These are phyloP conservation scores for Drosophila parthenogenetica DNA, from an alignment of 2,888 invertebrate species.

Conservation along the genomic window DNA sequence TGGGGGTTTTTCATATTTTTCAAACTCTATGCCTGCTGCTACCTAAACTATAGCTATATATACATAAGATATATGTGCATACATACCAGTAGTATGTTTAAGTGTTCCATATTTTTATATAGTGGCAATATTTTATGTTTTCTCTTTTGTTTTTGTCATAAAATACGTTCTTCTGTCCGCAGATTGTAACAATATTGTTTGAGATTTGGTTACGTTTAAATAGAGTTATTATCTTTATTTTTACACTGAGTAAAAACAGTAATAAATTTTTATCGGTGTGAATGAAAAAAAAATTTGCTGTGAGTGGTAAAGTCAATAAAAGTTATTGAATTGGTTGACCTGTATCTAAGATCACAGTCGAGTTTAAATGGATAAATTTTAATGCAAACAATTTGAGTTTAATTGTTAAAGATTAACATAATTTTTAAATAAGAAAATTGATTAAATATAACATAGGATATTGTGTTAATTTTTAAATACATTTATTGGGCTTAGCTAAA, in stretches of 20 bases:
- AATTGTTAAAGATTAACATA: no score
- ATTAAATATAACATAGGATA: no score
- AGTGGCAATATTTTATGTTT: slow-evolving; percentile 1
- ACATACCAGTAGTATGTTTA: slow-evolving; percentile 4
- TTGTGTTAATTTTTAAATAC: no score
- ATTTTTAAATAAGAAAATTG: no score
- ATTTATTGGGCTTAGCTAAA: no score
- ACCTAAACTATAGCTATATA: slow-evolving; percentile 16
- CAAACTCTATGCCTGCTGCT: slow-evolving; percentile 4
- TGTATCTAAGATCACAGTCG: no score
- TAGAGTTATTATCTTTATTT: not conserved
- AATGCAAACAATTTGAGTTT: no score
- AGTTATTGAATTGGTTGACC: no score
- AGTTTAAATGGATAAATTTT: no score
- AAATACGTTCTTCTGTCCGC: no score
- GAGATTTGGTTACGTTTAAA: not conserved
- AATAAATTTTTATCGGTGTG: not conserved
- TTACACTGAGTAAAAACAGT: not conserved
- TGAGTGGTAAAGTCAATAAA: no score
- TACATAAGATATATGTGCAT: slow-evolving; percentile 10
- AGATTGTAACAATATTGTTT: not conserved
- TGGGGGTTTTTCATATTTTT: slow-evolving; percentile 27
- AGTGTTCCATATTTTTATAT: slow-evolving; percentile 1
- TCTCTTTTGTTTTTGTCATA: slow-evolving; percentile 5
- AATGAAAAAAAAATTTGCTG: no score